A percentile compares a stretch with the other conserved stretches of the same genome.
Conservation (phyloP, 2,113 vertebrate species). For the Tamias sibiricus region DNA sequence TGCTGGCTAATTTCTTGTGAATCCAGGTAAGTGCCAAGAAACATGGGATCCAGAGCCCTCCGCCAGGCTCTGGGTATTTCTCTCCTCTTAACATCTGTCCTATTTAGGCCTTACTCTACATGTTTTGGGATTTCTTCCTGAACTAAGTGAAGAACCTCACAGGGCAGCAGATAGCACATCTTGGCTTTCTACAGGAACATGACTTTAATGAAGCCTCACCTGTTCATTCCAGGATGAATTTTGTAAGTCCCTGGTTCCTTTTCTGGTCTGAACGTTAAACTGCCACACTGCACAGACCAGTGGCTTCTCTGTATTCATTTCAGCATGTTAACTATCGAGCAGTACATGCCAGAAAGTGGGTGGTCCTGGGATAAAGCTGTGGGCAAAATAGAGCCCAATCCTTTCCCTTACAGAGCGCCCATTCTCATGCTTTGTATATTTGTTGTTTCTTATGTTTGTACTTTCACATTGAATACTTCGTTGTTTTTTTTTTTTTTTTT, state of each 20-base stretch:
- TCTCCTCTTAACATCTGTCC: slow-evolving; percentile 63
- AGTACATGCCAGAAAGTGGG: not conserved
- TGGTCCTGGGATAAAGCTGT: not conserved
- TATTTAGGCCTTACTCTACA: slow-evolving; percentile 24
- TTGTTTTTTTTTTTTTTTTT: too few relatives aligned
- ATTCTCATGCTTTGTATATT: not conserved
- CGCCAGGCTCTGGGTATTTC: slow-evolving; percentile 60
- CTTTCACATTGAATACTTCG: not conserved
- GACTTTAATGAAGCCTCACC: not conserved
- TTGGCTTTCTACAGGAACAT: not conserved
- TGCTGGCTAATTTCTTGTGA: slow-evolving; percentile 60
- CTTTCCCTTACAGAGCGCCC: not conserved
- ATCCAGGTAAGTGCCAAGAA: not conserved
- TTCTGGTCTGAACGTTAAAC: not conserved
- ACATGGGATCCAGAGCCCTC: not conserved
- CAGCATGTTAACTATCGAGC: not conserved
- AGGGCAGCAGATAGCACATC: slow-evolving; percentile 24
- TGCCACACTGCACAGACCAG: not conserved
- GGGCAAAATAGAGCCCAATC: not conserved
- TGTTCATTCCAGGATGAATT: not conserved
- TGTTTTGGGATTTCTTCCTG: not conserved
- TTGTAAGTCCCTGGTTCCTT: not conserved
- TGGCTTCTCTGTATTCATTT: not conserved
- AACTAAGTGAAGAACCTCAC: not conserved
- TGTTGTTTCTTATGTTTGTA: not conserved